Evolutionary conservation across 2,888 invertebrate species (phyloP).

Genomic region (Hydrotaea diabolus): DNA sequence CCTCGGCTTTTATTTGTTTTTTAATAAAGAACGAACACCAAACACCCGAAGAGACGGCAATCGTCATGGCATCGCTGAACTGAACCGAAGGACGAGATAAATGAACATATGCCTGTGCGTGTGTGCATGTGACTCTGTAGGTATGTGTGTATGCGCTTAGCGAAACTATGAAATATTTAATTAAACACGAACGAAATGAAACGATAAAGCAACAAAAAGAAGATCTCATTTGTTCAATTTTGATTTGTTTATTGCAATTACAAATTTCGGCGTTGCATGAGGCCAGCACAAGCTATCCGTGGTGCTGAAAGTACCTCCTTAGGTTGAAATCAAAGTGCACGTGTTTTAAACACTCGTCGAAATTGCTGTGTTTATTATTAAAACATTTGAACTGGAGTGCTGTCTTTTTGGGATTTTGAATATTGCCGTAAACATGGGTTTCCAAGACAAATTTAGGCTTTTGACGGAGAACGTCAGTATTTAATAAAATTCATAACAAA

Average conservation of each 20-base stretch:
- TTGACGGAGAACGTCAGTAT: too few species aligned
- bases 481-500: too few species aligned
- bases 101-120: slow-evolving; percentile 11
- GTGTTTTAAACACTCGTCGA: not conserved
- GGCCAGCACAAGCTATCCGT: not conserved
- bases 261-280: not conserved
- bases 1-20: slow-evolving; percentile 57
- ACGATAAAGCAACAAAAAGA: not conserved
- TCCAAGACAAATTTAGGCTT: too few species aligned
- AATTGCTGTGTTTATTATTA: not conserved
- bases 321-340: not conserved
- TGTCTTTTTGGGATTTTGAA: too few species aligned
- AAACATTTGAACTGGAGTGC: not conserved
- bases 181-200: slow-evolving; percentile 45
- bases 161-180: slow-evolving; percentile 59
- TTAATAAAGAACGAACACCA: slow-evolving; percentile 54
- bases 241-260: slow-evolving; percentile 40
- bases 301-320: not conserved
- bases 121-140: not conserved
- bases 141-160: slow-evolving; percentile 3
- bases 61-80: slow-evolving; percentile 61
- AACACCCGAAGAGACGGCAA: not conserved
- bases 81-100: slow-evolving; percentile 26
- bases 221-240: slow-evolving; percentile 8
- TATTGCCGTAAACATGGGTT: too few species aligned